These are phyloP conservation scores for Strigamia crassipes DNA, from an alignment of 2,888 invertebrate genomes.

Conservation along the genomic window DNA sequence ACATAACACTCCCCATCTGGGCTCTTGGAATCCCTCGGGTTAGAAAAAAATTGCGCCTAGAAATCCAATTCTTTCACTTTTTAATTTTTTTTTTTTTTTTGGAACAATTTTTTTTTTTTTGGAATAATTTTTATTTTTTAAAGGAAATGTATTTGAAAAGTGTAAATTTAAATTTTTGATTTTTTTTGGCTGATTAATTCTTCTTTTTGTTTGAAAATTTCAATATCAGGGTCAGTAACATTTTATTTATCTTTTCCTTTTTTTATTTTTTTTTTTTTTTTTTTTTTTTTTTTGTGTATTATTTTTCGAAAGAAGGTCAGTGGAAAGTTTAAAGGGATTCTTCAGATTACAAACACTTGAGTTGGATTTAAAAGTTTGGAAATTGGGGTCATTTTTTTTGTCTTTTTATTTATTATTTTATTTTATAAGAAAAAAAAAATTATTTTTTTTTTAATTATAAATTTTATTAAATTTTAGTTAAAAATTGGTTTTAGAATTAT, in stretches of 20 bases:
- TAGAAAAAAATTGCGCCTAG: not conserved
- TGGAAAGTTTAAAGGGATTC: not conserved
- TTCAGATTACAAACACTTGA: not conserved
- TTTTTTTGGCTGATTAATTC: not conserved
- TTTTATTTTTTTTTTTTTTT: not conserved
- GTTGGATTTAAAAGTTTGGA: too few relatives aligned
- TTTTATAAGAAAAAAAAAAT: too few relatives aligned
- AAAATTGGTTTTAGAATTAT: too few relatives aligned
- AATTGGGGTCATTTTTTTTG: not conserved
- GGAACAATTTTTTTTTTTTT: not conserved
- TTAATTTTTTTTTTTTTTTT: not conserved
- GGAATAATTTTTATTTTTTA: not conserved
- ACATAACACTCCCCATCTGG: not conserved
- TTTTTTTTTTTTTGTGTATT: not conserved
- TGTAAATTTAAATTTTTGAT: not conserved
- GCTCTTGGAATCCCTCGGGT: not conserved
- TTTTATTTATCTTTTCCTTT: conserved; percentile 1
- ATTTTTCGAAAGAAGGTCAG: not conserved
- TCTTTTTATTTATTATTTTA: too few relatives aligned
- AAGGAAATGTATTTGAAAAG: not conserved
- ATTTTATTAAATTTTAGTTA: too few relatives aligned
- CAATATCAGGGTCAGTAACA: conserved; percentile 10
- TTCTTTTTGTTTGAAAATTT: not conserved
- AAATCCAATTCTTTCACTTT: not conserved
- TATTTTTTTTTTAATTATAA: too few relatives aligned